Evolutionary conservation across 1,140 invertebrate species (phyloP), one percentile per base, ranked within the genome.

Genomic region (Nautilus pompilius): DNA sequence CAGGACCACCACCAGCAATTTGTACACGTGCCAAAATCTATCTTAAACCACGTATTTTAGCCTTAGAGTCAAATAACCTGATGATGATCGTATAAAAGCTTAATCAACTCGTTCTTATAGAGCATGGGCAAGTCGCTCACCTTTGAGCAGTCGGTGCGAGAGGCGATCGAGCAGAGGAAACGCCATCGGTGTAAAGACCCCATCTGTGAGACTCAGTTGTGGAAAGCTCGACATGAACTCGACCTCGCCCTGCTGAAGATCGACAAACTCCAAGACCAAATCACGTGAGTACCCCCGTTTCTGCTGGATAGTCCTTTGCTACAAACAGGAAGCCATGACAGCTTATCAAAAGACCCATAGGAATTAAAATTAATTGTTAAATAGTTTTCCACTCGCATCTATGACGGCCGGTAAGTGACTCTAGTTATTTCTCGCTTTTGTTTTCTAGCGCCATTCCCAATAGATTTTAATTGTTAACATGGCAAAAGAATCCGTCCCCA

Each of bases 141-240:
- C 30, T 92, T 94, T 73, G 88, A 91, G 45, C 91, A 92, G 5
- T 92, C 92, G 34, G 93, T 95, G 1, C 91, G 86, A 70, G 91
- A 95, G 82, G 91, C 92, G 0, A 68, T 76, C 24, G 89, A 89
- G 60, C 84, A 87, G 29, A 63, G 73, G 10, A 78, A 85, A 60
- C 81, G 86, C 63, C 86, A 87, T 71, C 84, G 87, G 63, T 93
- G 91, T 80, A 87, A 87, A 48, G 90, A 93, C 83, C 89, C 90
- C 0, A 87, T 92, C 26, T 84, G 82, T 66, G 80, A 84, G 66
- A 78, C 77, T 13, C 78, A 80, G 55, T 69, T 93, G 33, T 93
- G 92, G 91, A 93, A 93, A 78, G 91, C 93, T 13, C 89, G 90
- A 69, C 89, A 93, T 77, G 91, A 95, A 77, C 84, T 95, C 67